A percentile compares a stretch with the other conserved stretches of the same genome.
These are phyloP conservation scores for Hololepta plana DNA, from an alignment of 2,888 invertebrate species.

Conservation along the genomic window DNA sequence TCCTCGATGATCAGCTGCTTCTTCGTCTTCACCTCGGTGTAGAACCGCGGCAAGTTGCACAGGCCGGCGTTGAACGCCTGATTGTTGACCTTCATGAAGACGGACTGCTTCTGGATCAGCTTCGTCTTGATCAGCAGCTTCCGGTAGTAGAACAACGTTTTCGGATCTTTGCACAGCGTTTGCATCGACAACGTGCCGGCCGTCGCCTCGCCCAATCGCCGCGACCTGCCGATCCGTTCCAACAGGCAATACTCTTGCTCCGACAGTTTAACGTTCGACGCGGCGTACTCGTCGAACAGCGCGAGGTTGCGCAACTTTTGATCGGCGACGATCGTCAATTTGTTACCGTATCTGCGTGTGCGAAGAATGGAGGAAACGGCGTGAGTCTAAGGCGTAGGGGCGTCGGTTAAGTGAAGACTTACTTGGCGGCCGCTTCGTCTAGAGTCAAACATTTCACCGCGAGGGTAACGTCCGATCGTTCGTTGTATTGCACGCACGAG, in stretches of 20 bases:
- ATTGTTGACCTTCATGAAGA: slow-evolving; percentile 30
- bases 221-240: slow-evolving; percentile 54
- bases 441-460: slow-evolving; percentile 26
- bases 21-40: slow-evolving; percentile 34
- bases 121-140: slow-evolving; percentile 38
- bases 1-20: slow-evolving; percentile 32
- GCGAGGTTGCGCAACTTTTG: slow-evolving; percentile 39
- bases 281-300: slow-evolving; percentile 33
- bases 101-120: slow-evolving; percentile 42
- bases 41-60: slow-evolving; percentile 46
- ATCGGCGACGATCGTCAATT: slow-evolving; percentile 50
- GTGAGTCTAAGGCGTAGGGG: neutral
- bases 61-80: slow-evolving; percentile 28
- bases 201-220: slow-evolving; percentile 50
- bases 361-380: no score
- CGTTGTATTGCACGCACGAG: slow-evolving; percentile 45
- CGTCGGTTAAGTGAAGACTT: slow-evolving; percentile 10
- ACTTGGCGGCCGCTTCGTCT: slow-evolving; percentile 30
- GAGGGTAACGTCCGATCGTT: slow-evolving; percentile 33
- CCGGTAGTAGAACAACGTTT: slow-evolving; percentile 42
- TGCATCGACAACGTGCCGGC: slow-evolving; percentile 40
- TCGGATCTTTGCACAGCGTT: slow-evolving; percentile 36
- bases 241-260: slow-evolving; percentile 47
- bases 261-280: slow-evolving; percentile 29
- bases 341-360: slow-evolving; percentile 36